Evolutionary conservation across 2,113 vertebrate species (phyloP).

Genomic region (Notechis scutatus): DNA sequence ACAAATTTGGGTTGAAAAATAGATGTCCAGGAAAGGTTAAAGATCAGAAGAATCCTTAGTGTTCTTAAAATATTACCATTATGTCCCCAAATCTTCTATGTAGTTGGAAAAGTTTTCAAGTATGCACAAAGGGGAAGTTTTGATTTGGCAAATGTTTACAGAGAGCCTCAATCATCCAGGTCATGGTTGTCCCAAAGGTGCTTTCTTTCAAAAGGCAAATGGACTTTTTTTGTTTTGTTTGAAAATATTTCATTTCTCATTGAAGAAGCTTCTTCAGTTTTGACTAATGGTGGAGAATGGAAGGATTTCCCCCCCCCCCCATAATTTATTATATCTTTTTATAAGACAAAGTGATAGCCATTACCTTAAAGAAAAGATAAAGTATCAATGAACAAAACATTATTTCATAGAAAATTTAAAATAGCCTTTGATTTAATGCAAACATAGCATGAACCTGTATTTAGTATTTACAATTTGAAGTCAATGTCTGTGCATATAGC

Average conservation of each 20-base stretch:
- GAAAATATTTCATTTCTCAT: not conserved
- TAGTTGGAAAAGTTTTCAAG: not conserved
- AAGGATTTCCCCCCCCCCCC: accelerated
- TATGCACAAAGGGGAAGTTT: not conserved
- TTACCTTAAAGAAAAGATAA: not conserved
- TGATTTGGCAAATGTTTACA: not conserved
- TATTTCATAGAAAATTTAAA: conserved; percentile 21
- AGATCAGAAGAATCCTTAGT: not conserved
- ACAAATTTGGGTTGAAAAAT: not conserved
- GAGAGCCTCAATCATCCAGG: not conserved
- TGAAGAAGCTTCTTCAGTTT: not conserved
- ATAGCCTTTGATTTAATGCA: not conserved
- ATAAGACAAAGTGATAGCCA: not conserved
- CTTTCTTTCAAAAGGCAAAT: not conserved
- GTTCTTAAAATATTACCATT: not conserved
- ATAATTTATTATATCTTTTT: conserved; percentile 12
- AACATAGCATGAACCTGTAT: not conserved
- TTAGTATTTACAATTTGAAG: not conserved
- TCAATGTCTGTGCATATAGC: not conserved
- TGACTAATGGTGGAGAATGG: not conserved
- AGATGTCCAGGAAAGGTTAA: not conserved
- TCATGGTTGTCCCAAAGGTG: not conserved
- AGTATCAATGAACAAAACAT: not conserved
- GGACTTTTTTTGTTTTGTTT: not conserved
- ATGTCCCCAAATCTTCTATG: not conserved